Base-by-base conservation (phyloP, 2,797 vertebrate species). In the Phyllotis vaccarum region DNA sequence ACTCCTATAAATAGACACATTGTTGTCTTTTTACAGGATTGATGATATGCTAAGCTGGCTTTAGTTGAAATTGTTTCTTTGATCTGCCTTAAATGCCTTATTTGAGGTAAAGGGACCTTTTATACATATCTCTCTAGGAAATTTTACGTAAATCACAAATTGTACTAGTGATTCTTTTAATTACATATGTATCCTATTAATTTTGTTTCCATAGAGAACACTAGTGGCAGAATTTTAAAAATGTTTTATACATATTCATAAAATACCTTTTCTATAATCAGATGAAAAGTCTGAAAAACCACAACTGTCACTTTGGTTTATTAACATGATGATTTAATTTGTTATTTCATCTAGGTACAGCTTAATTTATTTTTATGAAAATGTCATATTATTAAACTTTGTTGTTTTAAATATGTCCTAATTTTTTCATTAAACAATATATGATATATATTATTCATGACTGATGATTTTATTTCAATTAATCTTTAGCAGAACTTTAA, bases 321-420 rank as follows among this genome's bases (percentile, higher is more conserved):
- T 85, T 88, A 72, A 34, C 29, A 91, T 46, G 14, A 58, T 82
- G 2, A 27, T 76, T 90, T 75, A 16, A 19, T 21, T 46, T 58
- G 75, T n/a, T 10, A 54, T 80, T 92, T 85, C 37, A 88, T 76
- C 2, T 85, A 52, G n/a, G 43, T 34, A 3, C 12, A 81, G 68
- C 27, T 49, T 58, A 70, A 70, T 68, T 60, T 76, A 89, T 60
- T 72, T 93, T 91, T 85, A 58, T 90, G 72, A 83, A 86, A 66
- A 89, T 79, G 7, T 89, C 13, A 75, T 56, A 78, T 27, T 89
- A n/a, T 76, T 96, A 13, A 68, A 87, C 3, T 75, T 62, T 75
- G 34, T 80, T 86, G 6, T 27, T 89, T 29, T 46, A 52, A 31
- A 62, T 78, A 6, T 58, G 5, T 81, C 76, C 21, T 58, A 64